Conservation (phyloP, 2,113 vertebrate genomes). For the Macquaria ambigua region DNA sequence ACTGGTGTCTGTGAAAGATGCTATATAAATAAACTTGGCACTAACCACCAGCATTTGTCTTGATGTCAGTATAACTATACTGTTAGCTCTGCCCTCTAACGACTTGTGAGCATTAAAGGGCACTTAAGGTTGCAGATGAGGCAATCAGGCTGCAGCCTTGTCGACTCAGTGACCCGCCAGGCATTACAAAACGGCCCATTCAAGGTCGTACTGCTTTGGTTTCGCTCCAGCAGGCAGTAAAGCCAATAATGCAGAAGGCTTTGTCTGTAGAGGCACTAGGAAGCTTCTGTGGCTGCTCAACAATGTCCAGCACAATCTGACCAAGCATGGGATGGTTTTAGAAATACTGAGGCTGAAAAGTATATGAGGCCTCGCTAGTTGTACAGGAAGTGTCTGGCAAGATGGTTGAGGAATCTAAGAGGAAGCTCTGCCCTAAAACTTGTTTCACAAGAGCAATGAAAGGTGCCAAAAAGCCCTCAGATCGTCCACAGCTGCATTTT, state of each 20-base stretch:
- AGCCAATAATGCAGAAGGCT: background rate
- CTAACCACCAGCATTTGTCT: background rate
- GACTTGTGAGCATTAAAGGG: slow-evolving; percentile 13
- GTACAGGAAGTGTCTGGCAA: background rate
- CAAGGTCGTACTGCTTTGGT: background rate
- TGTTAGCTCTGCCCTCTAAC: background rate
- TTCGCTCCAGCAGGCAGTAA: background rate
- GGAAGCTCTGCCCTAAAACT: background rate
- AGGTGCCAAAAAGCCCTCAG: background rate
- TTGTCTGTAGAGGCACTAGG: too few relatives aligned
- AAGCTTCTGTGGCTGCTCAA: background rate
- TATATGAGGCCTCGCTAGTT: background rate
- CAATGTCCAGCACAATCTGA: background rate
- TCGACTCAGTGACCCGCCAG: background rate
- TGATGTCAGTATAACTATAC: background rate
- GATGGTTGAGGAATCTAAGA: background rate
- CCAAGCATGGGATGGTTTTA: background rate
- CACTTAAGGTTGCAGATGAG: background rate
- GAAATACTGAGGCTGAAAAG: background rate
- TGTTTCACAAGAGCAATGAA: background rate
- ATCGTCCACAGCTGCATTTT: background rate
- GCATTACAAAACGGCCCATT: background rate
- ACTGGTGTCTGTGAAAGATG: too few relatives aligned
- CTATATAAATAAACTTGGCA: too few relatives aligned
- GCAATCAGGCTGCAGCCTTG: background rate